Evolutionary conservation across 2,113 vertebrate genomes (phyloP).

Genomic region (Sapayoa aenigma): DNA sequence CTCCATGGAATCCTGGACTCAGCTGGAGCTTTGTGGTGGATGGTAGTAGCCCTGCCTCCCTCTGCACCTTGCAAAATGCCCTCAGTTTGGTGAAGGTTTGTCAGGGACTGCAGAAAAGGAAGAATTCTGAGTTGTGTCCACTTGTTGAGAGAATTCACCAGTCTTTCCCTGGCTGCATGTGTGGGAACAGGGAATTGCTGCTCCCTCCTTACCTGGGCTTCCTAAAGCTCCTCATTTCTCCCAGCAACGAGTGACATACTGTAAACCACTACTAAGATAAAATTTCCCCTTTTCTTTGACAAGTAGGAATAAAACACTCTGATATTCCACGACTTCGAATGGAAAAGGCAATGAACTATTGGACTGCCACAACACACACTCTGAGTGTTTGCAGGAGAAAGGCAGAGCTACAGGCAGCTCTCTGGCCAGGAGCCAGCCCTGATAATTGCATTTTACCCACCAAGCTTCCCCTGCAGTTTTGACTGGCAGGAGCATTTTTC

Average conservation of each 20-base stretch:
- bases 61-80: background rate
- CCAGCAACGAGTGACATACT: background rate
- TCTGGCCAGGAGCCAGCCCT: background rate
- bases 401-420: background rate
- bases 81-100: background rate
- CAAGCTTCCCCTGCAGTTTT: background rate
- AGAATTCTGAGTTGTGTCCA: background rate
- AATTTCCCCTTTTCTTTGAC: background rate
- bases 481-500: background rate
- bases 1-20: background rate
- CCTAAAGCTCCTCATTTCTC: background rate
- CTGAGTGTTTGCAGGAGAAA: background rate
- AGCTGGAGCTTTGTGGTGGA: background rate
- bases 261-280: background rate
- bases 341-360: background rate
- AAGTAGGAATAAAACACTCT: background rate
- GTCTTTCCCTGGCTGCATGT: background rate
- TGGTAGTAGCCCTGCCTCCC: too few species aligned
- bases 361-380: background rate
- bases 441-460: background rate
- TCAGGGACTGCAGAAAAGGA: background rate
- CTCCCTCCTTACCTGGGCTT: background rate
- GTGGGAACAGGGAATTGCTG: background rate
- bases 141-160: background rate
- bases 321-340: background rate